Base-by-base conservation (phyloP, 1,140 invertebrate genomes). In the Bombyx mori region DNA sequence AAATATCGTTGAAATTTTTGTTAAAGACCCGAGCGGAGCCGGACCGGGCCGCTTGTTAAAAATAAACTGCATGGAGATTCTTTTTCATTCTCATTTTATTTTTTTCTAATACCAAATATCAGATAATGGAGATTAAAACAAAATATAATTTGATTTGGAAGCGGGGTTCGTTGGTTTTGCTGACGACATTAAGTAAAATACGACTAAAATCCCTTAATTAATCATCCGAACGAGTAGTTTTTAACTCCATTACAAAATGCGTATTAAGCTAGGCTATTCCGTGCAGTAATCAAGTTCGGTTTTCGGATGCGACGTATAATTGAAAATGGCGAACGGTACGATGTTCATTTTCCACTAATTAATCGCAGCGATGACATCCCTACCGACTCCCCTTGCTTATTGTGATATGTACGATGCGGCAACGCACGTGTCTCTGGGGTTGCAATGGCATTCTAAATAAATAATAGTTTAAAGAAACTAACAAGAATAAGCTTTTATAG, bases 331-430 rank as follows among this genome's bases (percentile, higher is more conserved):
- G 79, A 78, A 72, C 75, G 71, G 74, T 75, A 72, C 71, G 74
- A 74, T 81, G 79, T 81, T 82, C 82, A 86, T 86, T 86, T 86
- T 86, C 77, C 82, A 83, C 69, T 86, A 83, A 86, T 86, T 86
- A 86, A 82, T 83, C 82, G 78, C 67, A 61, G 68, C 82, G 80
- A 86, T 83, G 79, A 86, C 76, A 79, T 81, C 60, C 69, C 69
- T 58, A 71, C 72, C 44, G 44, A 43, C 57, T 54, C 67, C 60
- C 60, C 63, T 60, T 55, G 60, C 53, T n/a, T 12, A 44, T 44
- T 54, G 42, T 54, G 53, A 44, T 54, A 54, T 44, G 53, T 43
- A 46, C 48, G 48, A 10, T 10, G 48, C 26, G 26, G 22, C 50
- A 18, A 18, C 12, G 12, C 12, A 18, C 50, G 50, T 7, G 50